A percentile compares a stretch with the other conserved stretches of the same genome.
Evolutionary conservation across 2,113 vertebrate genomes (phyloP).

Genomic region (Microcebus jonahi): DNA sequence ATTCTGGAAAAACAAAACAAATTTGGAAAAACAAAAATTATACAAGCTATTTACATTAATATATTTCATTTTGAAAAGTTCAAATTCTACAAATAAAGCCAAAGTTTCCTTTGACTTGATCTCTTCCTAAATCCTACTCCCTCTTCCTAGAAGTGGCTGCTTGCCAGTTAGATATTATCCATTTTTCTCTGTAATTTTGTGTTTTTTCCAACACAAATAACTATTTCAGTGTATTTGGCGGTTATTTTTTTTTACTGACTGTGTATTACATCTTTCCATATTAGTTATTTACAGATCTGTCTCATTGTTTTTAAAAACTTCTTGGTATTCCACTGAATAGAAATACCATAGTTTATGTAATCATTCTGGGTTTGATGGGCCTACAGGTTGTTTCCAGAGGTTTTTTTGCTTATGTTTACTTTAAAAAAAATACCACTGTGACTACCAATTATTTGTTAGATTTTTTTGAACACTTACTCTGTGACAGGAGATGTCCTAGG

Average conservation of each 20-base stretch:
- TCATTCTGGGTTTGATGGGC: neutral
- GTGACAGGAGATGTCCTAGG: neutral
- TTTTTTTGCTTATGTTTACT: neutral
- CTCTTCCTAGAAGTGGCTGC: neutral
- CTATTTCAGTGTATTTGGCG: neutral
- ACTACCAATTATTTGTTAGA: neutral
- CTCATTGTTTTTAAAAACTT: conserved; percentile 35
- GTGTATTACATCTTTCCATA: neutral
- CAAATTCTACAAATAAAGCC: neutral
- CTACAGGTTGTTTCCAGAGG: neutral
- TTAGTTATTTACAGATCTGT: neutral
- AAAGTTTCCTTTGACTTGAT: neutral
- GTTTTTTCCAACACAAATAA: neutral
- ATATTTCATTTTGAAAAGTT: neutral
- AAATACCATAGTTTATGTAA: neutral
- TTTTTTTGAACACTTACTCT: neutral
- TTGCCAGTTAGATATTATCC: neutral
- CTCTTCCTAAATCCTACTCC: neutral
- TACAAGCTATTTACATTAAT: neutral
- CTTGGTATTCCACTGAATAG: neutral
- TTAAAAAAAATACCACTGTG: neutral
- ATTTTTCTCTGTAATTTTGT: neutral
- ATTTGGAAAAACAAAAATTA: neutral
- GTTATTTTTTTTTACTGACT: neutral
- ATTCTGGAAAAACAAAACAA: neutral